A percentile compares a stretch with the other conserved stretches of the same genome.
Evolutionary conservation across 2,888 invertebrate species (phyloP).

Genomic region (Apotomis betuletana): DNA sequence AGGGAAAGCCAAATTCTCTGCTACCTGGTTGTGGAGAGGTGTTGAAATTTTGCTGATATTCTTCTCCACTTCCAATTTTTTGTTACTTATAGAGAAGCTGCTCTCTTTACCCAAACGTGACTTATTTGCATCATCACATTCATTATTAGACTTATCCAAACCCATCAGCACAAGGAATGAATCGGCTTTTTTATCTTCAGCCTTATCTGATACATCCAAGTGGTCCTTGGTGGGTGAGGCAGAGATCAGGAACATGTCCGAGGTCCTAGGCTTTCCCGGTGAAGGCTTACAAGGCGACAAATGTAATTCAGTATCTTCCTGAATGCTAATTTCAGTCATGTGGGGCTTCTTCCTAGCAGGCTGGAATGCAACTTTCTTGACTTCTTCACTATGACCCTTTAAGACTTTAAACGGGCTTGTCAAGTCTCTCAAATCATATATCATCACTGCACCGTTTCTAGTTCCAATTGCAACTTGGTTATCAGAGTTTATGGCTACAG

Average conservation of each 20-base stretch:
- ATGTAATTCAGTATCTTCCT: slow-evolving; percentile 67
- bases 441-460: slow-evolving; percentile 78
- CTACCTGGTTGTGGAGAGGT: slow-evolving; percentile 61
- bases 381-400: slow-evolving; percentile 78
- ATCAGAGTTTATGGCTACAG: slow-evolving; percentile 72
- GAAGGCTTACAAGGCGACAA: slow-evolving; percentile 58
- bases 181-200: slow-evolving; percentile 65
- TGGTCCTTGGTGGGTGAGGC: slow-evolving; percentile 66
- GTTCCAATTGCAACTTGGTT: slow-evolving; percentile 82
- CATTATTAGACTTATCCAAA: slow-evolving; percentile 68
- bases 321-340: slow-evolving; percentile 71
- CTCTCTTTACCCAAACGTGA: slow-evolving; percentile 62
- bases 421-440: slow-evolving; percentile 83
- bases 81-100: slow-evolving; percentile 62
- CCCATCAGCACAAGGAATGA: slow-evolving; percentile 77
- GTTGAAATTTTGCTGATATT: slow-evolving; percentile 75
- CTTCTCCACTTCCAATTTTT: slow-evolving; percentile 64
- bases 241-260: slow-evolving; percentile 72
- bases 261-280: slow-evolving; percentile 62
- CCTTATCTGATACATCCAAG: slow-evolving; percentile 54
- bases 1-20: slow-evolving; percentile 62
- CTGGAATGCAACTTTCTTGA: slow-evolving; percentile 78
- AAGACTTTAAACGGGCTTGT: slow-evolving; percentile 73
- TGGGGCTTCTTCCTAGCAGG: slow-evolving; percentile 63
- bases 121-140: slow-evolving; percentile 62